These are phyloP conservation scores for Pandion haliaetus DNA, from an alignment of 2,113 vertebrate genomes.

Conservation along the genomic window DNA sequence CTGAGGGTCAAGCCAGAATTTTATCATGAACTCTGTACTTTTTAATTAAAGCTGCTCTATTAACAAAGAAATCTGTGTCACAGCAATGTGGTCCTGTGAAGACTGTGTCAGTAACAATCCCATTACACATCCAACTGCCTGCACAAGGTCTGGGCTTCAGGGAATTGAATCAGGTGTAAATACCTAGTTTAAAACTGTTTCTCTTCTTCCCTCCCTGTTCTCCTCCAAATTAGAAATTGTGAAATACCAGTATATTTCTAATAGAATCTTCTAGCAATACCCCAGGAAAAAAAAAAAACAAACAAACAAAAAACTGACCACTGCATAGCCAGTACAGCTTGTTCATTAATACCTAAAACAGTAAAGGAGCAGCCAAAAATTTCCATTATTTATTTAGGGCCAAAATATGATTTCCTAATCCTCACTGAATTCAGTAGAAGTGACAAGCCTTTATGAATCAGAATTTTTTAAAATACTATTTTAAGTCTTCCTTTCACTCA, in stretches of 20 bases:
- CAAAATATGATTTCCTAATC: neutral
- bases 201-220: neutral
- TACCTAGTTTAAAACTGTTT: neutral
- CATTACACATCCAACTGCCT: neutral
- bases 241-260: neutral
- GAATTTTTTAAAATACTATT: neutral
- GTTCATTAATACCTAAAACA: neutral
- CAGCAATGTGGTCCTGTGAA: neutral
- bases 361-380: neutral
- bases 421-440: neutral
- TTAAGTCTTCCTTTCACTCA: neutral
- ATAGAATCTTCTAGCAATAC: neutral
- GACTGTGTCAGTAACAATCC: neutral
- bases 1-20: neutral
- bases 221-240: neutral
- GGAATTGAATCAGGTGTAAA: neutral
- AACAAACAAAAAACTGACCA: neutral
- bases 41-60: conserved; percentile 36
- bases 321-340: neutral
- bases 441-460: neutral
- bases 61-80: neutral
- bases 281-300: neutral
- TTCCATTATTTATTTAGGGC: neutral
- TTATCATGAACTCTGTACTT: neutral
- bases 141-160: neutral